These are phyloP conservation scores for Ennomos quercinarius DNA, from an alignment of 2,888 invertebrate genomes.

Conservation along the genomic window DNA sequence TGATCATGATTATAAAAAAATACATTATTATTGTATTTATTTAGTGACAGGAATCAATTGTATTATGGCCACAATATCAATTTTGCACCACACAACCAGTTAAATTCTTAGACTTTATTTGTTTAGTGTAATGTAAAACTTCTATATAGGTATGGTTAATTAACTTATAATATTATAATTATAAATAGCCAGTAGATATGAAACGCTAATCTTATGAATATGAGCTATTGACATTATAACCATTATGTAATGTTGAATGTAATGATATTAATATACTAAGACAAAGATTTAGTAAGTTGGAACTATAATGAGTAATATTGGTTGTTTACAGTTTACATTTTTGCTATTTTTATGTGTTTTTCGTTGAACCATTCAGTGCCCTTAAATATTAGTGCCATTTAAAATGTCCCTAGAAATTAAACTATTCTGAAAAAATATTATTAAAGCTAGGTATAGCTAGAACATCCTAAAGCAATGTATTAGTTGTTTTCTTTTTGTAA, in stretches of 20 bases:
- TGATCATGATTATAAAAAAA: too few species aligned
- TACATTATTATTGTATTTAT: too few species aligned
- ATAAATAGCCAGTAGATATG: conserved; percentile 43
- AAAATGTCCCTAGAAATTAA: conserved; percentile 5
- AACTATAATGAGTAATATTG: conserved; percentile 18
- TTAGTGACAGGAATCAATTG: too few species aligned
- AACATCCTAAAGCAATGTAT: conserved; percentile 26
- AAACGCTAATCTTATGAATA: conserved; percentile 83
- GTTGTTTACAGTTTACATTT: conserved; percentile 17
- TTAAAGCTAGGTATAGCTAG: conserved; percentile 6
- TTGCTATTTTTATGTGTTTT: conserved; percentile 35
- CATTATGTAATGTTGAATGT: conserved; percentile 33
- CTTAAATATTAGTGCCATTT: conserved; percentile 34
- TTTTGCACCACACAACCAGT: too few species aligned
- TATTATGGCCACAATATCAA: too few species aligned
- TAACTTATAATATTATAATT: conserved; percentile 28
- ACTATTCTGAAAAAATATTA: not conserved
- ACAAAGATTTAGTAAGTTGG: conserved; percentile 44
- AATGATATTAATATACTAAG: conserved; percentile 22
- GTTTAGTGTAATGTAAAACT: conserved; percentile 17
- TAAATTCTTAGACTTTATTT: too few species aligned
- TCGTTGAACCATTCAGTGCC: conserved; percentile 26
- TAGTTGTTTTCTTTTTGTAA: conserved; percentile 69
- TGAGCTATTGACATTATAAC: conserved; percentile 69
- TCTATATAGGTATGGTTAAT: conserved; percentile 31